A percentile compares a stretch with the other conserved stretches of the same genome.
phyloP scores from a whole-genome alignment of 2,113 vertebrate species.

The Ageneiosus marmoratus region DNA sequence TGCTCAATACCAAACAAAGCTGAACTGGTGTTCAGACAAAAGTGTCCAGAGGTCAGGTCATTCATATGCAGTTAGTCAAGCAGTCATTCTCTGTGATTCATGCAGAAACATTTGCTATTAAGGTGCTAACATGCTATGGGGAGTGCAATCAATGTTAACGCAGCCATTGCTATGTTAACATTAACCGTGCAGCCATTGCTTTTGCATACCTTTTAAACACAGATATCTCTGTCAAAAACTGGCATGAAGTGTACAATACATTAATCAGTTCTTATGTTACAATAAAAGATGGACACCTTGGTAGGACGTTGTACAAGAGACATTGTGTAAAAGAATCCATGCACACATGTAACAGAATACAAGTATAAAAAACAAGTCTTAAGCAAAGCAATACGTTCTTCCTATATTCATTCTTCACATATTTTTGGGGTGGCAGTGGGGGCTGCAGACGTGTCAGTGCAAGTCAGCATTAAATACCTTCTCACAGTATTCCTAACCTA shows the following conservation, averaged over 20 bases:
- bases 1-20: not conserved
- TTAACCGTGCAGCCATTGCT: constrained; percentile 59
- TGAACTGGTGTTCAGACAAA: not conserved
- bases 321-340: not conserved
- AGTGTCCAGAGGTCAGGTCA: not conserved
- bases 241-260: not conserved
- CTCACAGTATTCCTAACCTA: not conserved
- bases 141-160: constrained; percentile 49
- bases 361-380: not conserved
- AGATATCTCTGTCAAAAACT: not conserved
- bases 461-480: not conserved
- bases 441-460: constrained; percentile 10
- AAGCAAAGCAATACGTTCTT: not conserved
- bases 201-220: constrained; percentile 33
- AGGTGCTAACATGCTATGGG: constrained; percentile 52
- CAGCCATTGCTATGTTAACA: constrained; percentile 17
- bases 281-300: not conserved
- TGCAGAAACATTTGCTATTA: constrained; percentile 31
- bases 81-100: constrained; percentile 29
- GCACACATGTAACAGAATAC: not conserved
- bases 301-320: not conserved
- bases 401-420: constrained; percentile 11
- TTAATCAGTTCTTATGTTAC: not conserved
- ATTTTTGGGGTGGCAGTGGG: not conserved
- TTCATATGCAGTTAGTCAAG: constrained; percentile 46